A percentile compares a stretch with the other conserved stretches of the same genome.
Conservation (phyloP, 2,113 vertebrate species). For the Sylvicapra grimmia region DNA sequence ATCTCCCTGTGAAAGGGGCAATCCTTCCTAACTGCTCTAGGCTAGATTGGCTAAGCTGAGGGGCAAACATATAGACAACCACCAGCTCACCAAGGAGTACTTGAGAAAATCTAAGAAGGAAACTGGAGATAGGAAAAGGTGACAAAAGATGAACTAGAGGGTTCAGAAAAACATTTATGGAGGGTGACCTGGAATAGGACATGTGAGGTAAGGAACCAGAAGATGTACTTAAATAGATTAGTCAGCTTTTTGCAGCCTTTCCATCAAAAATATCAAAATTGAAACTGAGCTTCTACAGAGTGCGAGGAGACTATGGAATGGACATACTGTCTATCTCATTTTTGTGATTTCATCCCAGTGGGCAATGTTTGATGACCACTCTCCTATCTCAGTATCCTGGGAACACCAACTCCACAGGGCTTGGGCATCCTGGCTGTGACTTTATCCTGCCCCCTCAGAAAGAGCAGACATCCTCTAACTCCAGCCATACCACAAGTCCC, state of each 20-base stretch:
- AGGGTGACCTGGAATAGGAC: neutral
- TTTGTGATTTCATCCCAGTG: neutral
- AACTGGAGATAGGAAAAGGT: neutral
- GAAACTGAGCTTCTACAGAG: neutral
- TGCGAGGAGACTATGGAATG: neutral
- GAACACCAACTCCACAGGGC: neutral
- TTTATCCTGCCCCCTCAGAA: neutral
- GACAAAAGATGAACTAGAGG: neutral
- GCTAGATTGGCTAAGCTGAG: neutral
- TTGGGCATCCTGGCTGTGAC: neutral
- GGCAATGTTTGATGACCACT: neutral
- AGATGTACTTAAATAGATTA: neutral
- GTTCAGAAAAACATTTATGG: neutral
- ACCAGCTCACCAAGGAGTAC: neutral
- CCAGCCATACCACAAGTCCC: neutral
- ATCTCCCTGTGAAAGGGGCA: neutral
- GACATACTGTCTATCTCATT: neutral
- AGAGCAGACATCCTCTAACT: neutral
- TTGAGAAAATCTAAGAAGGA: neutral
- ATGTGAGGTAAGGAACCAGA: neutral
- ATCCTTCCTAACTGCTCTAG: neutral
- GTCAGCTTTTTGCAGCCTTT: neutral
- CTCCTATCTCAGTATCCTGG: neutral
- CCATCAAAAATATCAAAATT: neutral
- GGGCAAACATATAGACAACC: neutral